These are phyloP conservation scores for Brachyrhaphis roseni DNA, from an alignment of 2,797 vertebrate species.

Conservation along the genomic window DNA sequence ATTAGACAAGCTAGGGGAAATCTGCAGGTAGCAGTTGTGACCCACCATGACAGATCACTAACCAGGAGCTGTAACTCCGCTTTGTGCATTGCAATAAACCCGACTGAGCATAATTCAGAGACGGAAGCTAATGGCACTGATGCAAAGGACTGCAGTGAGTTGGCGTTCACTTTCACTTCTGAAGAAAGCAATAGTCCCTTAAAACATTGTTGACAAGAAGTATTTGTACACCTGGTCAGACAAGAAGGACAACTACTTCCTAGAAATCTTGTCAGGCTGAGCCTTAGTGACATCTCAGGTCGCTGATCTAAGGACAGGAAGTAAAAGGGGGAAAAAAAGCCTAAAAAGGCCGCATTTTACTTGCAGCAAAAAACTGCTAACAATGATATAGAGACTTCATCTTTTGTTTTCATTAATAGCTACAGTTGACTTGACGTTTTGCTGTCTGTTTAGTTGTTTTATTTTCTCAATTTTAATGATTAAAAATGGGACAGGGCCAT, in stretches of 20 bases:
- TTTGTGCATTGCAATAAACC: slow-evolving; percentile 14
- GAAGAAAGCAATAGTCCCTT: slow-evolving; percentile 15
- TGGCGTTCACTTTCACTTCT: slow-evolving; percentile 10
- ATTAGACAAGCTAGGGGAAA: neutral
- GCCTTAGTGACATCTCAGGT: neutral
- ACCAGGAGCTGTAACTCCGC: slow-evolving; percentile 4
- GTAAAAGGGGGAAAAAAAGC: neutral
- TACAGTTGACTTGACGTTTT: slow-evolving; percentile 11
- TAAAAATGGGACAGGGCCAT: slow-evolving; percentile 37
- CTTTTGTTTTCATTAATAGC: neutral
- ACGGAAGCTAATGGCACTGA: slow-evolving; percentile 11
- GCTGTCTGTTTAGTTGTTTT: slow-evolving; percentile 35
- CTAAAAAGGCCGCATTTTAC: neutral
- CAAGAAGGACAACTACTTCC: neutral
- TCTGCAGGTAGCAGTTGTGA: neutral
- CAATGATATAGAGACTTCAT: slow-evolving; percentile 15
- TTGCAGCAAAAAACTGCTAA: neutral
- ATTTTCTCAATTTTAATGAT: slow-evolving; percentile 27
- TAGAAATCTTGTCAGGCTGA: neutral
- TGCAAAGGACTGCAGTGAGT: slow-evolving; percentile 4
- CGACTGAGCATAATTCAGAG: slow-evolving; percentile 4
- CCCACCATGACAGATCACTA: slow-evolving; percentile 14
- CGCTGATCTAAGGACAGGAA: no score
- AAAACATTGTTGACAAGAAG: slow-evolving; percentile 20
- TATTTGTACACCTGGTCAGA: slow-evolving; percentile 11